Evolutionary conservation across 2,113 vertebrate species (phyloP).

Genomic region (Apistogramma diplotaenia): DNA sequence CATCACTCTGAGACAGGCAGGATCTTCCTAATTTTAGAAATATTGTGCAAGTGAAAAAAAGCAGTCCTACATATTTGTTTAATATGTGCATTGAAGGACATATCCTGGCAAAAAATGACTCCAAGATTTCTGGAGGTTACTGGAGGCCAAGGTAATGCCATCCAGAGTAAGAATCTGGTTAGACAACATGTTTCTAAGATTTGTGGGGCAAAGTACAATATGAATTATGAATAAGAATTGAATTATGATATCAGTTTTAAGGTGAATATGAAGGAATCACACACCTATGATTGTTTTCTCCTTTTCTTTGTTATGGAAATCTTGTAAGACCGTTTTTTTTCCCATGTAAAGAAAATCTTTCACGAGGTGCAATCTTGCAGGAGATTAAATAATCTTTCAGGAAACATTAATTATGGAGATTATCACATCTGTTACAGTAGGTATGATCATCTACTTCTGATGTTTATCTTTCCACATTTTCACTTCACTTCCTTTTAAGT

Average conservation of each 20-base stretch:
- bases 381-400: not conserved
- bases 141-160: no score
- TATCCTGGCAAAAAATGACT: no score
- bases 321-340: fast-evolving
- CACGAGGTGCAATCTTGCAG: not conserved
- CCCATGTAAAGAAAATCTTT: not conserved
- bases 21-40: no score
- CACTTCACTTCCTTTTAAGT: fast-evolving
- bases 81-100: no score
- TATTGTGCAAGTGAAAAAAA: no score
- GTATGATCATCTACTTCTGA: not conserved
- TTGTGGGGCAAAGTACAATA: no score
- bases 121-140: no score
- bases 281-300: fast-evolving
- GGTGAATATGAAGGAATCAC: not conserved
- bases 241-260: not conserved
- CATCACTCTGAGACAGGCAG: no score
- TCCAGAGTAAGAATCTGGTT: no score
- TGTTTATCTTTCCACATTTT: not conserved
- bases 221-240: no score
- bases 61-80: no score
- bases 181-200: no score
- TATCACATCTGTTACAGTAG: not conserved
- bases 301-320: not conserved
- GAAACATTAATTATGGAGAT: not conserved